Percentiles rank a stretch among this genome's conserved stretches.
These are phyloP conservation scores for Fragum whitleyi DNA, from an alignment of 2,888 invertebrate species.

Conservation along the genomic window DNA sequence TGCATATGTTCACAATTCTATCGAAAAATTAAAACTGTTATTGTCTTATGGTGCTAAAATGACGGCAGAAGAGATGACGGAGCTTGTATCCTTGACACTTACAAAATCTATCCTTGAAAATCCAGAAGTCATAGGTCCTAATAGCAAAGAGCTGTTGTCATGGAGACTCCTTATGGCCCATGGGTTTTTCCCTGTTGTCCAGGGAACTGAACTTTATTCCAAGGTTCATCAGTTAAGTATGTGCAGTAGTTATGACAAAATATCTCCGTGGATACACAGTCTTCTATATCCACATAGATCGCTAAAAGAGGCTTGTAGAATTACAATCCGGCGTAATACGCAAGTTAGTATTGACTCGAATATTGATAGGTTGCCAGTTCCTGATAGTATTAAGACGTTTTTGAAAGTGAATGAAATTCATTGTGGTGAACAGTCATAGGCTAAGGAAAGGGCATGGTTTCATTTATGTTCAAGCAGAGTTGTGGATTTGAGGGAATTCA, in stretches of 20 bases:
- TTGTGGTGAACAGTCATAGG: constrained; percentile 7
- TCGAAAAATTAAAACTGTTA: constrained; percentile 79
- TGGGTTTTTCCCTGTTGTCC: constrained; percentile 74
- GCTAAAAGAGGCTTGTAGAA: constrained; percentile 75
- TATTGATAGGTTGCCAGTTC: constrained; percentile 72
- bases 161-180: constrained; percentile 78
- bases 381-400: constrained; percentile 58
- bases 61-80: constrained; percentile 79
- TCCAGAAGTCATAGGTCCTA: constrained; percentile 78
- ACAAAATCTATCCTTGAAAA: constrained; percentile 81
- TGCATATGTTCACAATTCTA: constrained; percentile 80
- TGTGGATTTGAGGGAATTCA: too few species aligned
- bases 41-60: constrained; percentile 80
- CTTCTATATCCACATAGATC: constrained; percentile 75
- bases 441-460: not conserved
- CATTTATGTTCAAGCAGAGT: too few species aligned
- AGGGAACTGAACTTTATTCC: constrained; percentile 67
- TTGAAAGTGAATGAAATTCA: constrained; percentile 56
- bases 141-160: constrained; percentile 76
- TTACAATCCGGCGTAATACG: constrained; percentile 70
- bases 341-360: constrained; percentile 71
- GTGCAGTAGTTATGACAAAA: constrained; percentile 79
- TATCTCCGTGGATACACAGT: constrained; percentile 76
- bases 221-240: constrained; percentile 77
- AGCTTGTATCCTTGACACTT: constrained; percentile 77